phyloP scores from a whole-genome alignment of 1,140 invertebrate species.

The Procambarus virginalis region DNA sequence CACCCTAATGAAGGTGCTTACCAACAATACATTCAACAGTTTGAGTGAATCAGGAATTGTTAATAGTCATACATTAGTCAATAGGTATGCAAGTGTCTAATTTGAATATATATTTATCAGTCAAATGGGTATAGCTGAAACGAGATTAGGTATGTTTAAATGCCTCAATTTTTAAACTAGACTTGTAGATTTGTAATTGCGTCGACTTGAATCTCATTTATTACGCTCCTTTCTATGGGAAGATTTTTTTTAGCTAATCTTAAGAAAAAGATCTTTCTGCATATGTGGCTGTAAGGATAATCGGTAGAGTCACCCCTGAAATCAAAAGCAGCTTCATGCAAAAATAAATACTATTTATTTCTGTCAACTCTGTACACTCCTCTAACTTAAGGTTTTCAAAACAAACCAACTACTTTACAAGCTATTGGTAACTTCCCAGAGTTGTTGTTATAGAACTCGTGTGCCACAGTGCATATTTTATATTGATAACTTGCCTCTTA shows the following conservation, averaged over 20 bases:
- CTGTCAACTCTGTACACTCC: not conserved
- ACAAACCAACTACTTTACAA: not conserved
- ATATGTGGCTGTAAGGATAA: not conserved
- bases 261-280: slow-evolving; percentile 23
- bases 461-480: slow-evolving; percentile 39
- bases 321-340: slow-evolving; percentile 59
- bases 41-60: not conserved
- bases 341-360: slow-evolving; percentile 6
- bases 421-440: slow-evolving; percentile 7
- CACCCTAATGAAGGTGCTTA: slow-evolving; percentile 14
- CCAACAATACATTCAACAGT: slow-evolving; percentile 17
- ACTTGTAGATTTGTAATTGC: slow-evolving; percentile 38
- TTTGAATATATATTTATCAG: slow-evolving; percentile 15
- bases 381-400: not conserved
- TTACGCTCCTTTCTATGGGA: not conserved
- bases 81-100: slow-evolving; percentile 36
- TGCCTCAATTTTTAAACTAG: slow-evolving; percentile 60
- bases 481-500: slow-evolving; percentile 39
- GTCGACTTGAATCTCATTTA: slow-evolving; percentile 25
- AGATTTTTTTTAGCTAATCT: slow-evolving; percentile 19
- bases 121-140: slow-evolving; percentile 28
- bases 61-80: slow-evolving; percentile 29
- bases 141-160: slow-evolving; percentile 26
- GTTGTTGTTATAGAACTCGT: slow-evolving; percentile 16
- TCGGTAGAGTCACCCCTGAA: not conserved